A percentile compares a stretch with the other conserved stretches of the same genome.
phyloP scores from a whole-genome alignment of 2,888 invertebrate genomes.

The Aphodius sticticus region DNA sequence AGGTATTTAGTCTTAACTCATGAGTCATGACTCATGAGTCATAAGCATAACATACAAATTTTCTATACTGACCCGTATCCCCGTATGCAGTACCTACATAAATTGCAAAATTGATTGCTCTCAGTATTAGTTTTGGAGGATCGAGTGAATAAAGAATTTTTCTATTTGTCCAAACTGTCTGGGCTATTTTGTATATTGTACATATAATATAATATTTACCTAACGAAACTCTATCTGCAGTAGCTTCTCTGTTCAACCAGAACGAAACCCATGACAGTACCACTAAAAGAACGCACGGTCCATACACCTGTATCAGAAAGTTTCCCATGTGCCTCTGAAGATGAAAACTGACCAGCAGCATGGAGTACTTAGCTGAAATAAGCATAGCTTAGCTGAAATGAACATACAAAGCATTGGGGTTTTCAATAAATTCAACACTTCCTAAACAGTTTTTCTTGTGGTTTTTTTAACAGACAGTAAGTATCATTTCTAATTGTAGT shows the following conservation, averaged over 20 bases:
- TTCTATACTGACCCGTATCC: too few relatives aligned
- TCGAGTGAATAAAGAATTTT: too few relatives aligned
- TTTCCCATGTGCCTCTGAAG: conserved; percentile 86
- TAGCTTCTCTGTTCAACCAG: conserved; percentile 86
- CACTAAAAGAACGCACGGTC: conserved; percentile 82
- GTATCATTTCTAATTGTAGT: background rate
- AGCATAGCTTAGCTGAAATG: background rate
- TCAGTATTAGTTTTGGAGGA: too few relatives aligned
- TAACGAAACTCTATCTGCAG: conserved; percentile 81
- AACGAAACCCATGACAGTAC: conserved; percentile 89
- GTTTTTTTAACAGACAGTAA: background rate
- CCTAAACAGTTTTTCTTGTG: background rate
- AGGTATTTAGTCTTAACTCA: too few relatives aligned
- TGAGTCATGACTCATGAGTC: too few relatives aligned
- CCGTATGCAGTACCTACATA: too few relatives aligned
- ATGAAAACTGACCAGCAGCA: conserved; percentile 78
- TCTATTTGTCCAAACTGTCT: too few relatives aligned
- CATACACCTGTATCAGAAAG: conserved; percentile 86
- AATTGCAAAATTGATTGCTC: too few relatives aligned
- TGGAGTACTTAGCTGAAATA: conserved; percentile 71
- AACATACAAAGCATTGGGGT: background rate
- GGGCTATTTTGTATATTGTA: too few relatives aligned
- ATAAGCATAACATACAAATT: too few relatives aligned
- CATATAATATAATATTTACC: conserved; percentile 64
- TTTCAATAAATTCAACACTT: background rate